A percentile compares a stretch with the other conserved stretches of the same genome.
phyloP scores from a whole-genome alignment of 2,888 invertebrate species.

The Drosophila fulvimacula region DNA sequence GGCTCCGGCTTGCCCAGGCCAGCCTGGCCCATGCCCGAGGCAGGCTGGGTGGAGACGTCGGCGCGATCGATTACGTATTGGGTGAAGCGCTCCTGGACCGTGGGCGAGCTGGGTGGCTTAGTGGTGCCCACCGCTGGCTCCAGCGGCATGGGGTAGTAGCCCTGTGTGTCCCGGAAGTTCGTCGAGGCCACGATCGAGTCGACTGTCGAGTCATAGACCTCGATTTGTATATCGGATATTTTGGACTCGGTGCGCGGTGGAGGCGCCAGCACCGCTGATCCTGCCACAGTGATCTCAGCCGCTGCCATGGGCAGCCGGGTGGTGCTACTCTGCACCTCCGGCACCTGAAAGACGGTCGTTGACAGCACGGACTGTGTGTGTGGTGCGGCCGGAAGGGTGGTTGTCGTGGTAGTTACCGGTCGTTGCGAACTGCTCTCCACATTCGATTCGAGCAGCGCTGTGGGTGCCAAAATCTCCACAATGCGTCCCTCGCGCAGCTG shows the following conservation, averaged over 20 bases:
- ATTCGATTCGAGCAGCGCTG: constrained; percentile 59
- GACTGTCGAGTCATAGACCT: constrained; percentile 83
- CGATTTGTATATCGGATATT: constrained; percentile 84
- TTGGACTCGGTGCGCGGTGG: constrained; percentile 79
- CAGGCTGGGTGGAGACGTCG: constrained; percentile 82
- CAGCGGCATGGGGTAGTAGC: constrained; percentile 49
- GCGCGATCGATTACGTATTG: constrained; percentile 82
- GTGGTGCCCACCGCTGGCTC: constrained; percentile 55
- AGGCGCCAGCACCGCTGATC: constrained; percentile 19
- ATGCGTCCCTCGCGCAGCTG: constrained; percentile 75
- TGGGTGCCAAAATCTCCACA: constrained; percentile 81
- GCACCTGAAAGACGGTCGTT: constrained; percentile 79
- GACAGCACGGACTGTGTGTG: constrained; percentile 61
- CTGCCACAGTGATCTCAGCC: constrained; percentile 32
- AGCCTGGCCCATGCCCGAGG: constrained; percentile 5
- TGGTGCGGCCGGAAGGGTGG: constrained; percentile 15
- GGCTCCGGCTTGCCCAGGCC: constrained; percentile 80
- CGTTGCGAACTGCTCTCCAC: constrained; percentile 22
- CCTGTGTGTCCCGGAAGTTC: constrained; percentile 79
- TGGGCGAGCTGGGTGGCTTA: constrained; percentile 56
- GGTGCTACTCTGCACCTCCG: constrained; percentile 65
- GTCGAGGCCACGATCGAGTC: constrained; percentile 83
- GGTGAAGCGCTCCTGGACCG: constrained; percentile 80
- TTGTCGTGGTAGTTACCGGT: constrained; percentile 13
- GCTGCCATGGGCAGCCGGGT: constrained; percentile 54